Evolutionary conservation across 1,140 invertebrate species (phyloP).

Genomic region (Drosophila guanche): DNA sequence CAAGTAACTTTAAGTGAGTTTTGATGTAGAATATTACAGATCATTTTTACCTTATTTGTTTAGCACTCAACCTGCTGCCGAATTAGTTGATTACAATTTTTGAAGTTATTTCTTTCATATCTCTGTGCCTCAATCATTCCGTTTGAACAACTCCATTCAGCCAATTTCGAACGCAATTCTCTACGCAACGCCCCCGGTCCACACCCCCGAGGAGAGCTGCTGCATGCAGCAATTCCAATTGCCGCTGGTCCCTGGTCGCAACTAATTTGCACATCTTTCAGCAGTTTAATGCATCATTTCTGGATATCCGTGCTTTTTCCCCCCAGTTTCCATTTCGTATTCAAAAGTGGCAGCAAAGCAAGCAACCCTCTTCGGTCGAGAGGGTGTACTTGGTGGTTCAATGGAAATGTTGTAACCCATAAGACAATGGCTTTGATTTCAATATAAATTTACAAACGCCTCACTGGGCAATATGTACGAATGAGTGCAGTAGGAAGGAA

Average conservation of each 20-base stretch:
- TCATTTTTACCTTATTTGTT: no score
- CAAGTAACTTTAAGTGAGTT: neutral
- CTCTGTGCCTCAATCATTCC: constrained; percentile 34
- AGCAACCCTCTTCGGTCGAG: constrained; percentile 19
- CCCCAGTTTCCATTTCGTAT: constrained; percentile 2
- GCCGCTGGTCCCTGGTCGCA: constrained; percentile 10
- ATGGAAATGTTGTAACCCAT: constrained; percentile 39
- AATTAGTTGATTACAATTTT: no score
- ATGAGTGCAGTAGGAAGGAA: no score
- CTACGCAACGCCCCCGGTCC: no score
- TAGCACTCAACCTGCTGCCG: no score
- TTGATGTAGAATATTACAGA: no score
- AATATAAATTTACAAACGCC: constrained; percentile 5
- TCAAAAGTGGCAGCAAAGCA: constrained; percentile 17
- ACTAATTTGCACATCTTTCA: constrained; percentile 53
- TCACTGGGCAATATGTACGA: no score
- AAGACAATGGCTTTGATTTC: constrained; percentile 44
- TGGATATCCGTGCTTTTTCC: constrained; percentile 10
- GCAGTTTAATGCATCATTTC: constrained; percentile 49
- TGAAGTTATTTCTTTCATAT: neutral
- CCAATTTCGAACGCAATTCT: neutral
- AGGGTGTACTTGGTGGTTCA: constrained; percentile 24
- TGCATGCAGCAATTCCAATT: no score
- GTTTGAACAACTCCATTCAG: constrained; percentile 40
- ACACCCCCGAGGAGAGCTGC: no score